Percentiles rank a stretch among this genome's conserved stretches.
Evolutionary conservation across 2,888 invertebrate genomes (phyloP).

Genomic region (Bruchidius siliquastri): DNA sequence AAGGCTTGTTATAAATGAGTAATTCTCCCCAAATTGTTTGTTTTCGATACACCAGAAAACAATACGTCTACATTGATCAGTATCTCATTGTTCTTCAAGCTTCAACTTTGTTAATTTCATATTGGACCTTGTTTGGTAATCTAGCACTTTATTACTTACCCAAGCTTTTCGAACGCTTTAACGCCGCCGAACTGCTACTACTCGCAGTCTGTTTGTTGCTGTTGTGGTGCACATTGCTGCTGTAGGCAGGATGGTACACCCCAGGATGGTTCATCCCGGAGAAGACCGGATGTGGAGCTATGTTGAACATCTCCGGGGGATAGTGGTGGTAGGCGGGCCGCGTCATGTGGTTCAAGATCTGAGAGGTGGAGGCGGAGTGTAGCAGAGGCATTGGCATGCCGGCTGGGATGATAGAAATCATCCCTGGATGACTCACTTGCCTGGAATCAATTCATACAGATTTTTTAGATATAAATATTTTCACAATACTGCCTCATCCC

Average conservation of each 20-base stretch:
- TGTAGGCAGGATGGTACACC: constrained; percentile 26
- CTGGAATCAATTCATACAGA: not conserved
- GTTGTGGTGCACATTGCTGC: not conserved
- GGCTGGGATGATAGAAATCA: constrained; percentile 37
- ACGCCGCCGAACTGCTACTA: constrained; percentile 41
- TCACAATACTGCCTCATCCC: too few relatives aligned
- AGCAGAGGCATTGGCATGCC: constrained; percentile 45
- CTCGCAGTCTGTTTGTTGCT: constrained; percentile 36
- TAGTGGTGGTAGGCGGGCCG: constrained; percentile 48
- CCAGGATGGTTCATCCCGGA: constrained; percentile 42
- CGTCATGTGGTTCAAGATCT: constrained; percentile 52
- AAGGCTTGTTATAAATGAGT: too few relatives aligned
- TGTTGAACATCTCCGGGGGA: constrained; percentile 33
- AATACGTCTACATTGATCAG: too few relatives aligned
- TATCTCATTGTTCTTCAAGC: too few relatives aligned
- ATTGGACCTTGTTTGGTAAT: too few relatives aligned
- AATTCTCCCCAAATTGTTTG: too few relatives aligned
- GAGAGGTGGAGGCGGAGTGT: constrained; percentile 60
- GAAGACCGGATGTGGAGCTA: constrained; percentile 44
- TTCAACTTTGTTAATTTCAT: too few relatives aligned
- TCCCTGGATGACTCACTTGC: constrained; percentile 18
- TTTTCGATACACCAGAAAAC: too few relatives aligned
- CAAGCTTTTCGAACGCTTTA: constrained; percentile 78
- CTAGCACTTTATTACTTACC: not conserved
- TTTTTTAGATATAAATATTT: too few relatives aligned